A percentile compares a stretch with the other conserved stretches of the same genome.
These are phyloP conservation scores for Eupithecia dodoneata DNA, from an alignment of 2,888 invertebrate genomes.

Conservation along the genomic window DNA sequence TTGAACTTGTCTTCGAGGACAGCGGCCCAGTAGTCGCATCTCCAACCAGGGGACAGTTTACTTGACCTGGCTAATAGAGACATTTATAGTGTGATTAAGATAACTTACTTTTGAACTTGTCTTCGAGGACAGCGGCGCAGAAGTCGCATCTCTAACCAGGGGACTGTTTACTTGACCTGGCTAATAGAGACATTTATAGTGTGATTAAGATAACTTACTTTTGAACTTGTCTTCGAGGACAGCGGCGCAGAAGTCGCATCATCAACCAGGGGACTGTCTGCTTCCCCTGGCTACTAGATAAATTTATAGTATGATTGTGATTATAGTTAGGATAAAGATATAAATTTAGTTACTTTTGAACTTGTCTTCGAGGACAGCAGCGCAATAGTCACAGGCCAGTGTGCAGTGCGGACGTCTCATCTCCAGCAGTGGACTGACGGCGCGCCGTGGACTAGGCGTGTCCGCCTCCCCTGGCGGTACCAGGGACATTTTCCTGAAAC, in stretches of 20 bases:
- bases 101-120: no score
- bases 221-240: constrained; percentile 62
- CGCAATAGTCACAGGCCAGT: constrained; percentile 89
- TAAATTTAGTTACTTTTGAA: constrained; percentile 82
- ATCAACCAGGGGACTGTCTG: background rate
- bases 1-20: no score
- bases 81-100: no score
- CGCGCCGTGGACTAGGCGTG: constrained; percentile 86
- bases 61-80: background rate
- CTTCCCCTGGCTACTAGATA: background rate
- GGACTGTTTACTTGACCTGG: background rate
- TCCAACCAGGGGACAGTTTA: background rate
- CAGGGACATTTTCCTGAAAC: constrained; percentile 48
- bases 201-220: constrained; percentile 65
- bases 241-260: no score
- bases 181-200: background rate
- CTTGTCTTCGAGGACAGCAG: constrained; percentile 87
- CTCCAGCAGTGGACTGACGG: constrained; percentile 88
- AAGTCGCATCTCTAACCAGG: no score
- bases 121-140: no score
- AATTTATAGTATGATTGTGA: background rate
- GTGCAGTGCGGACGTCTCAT: constrained; percentile 89
- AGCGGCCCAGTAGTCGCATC: no score
- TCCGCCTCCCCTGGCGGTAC: constrained; percentile 83
- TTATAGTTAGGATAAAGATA: constrained; percentile 30